Percentiles rank a stretch among this genome's conserved stretches.
Conservation (phyloP, 92 coral and sea anemone genomes). For the Zoanthus solanderi region DNA sequence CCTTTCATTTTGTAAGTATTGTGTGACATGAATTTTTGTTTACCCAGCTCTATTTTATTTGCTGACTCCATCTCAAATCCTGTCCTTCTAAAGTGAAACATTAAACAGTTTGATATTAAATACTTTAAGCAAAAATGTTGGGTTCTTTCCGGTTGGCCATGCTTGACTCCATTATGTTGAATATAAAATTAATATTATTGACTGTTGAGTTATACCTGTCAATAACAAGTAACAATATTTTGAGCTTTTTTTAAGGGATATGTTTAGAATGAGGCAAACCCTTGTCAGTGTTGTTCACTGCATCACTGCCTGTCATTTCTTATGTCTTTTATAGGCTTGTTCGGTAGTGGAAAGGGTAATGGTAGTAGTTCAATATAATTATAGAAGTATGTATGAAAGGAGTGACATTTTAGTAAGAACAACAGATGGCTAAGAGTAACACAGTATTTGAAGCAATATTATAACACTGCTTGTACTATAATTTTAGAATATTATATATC, state of each 20-base stretch:
- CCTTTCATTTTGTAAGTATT: slow-evolving; percentile 2
- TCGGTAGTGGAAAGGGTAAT: slow-evolving; percentile 6
- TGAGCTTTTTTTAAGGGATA: slow-evolving; percentile 1
- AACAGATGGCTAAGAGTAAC: slow-evolving; percentile 1
- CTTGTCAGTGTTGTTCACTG: slow-evolving; percentile 2
- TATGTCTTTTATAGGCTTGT: slow-evolving; percentile 3
- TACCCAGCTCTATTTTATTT: background rate
- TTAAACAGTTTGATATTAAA: background rate
- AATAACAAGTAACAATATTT: background rate
- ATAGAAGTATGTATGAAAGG: background rate
- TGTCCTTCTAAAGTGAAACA: slow-evolving; percentile 4
- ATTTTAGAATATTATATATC: background rate
- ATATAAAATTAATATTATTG: background rate
- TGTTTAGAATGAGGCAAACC: slow-evolving; percentile 5
- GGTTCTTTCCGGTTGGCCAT: slow-evolving; percentile 1
- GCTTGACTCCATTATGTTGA: slow-evolving; percentile 1
- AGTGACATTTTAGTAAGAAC: background rate
- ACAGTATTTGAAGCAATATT: background rate
- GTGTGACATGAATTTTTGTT: background rate
- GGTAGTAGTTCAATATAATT: slow-evolving; percentile 2
- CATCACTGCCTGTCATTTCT: slow-evolving; percentile 2
- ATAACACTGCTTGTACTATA: background rate
- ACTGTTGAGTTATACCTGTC: slow-evolving; percentile 5
- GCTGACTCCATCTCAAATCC: slow-evolving; percentile 6
- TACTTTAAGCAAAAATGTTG: background rate